These are phyloP conservation scores for Poeciliopsis retropinna DNA, from an alignment of 2,113 vertebrate species.

Conservation along the genomic window DNA sequence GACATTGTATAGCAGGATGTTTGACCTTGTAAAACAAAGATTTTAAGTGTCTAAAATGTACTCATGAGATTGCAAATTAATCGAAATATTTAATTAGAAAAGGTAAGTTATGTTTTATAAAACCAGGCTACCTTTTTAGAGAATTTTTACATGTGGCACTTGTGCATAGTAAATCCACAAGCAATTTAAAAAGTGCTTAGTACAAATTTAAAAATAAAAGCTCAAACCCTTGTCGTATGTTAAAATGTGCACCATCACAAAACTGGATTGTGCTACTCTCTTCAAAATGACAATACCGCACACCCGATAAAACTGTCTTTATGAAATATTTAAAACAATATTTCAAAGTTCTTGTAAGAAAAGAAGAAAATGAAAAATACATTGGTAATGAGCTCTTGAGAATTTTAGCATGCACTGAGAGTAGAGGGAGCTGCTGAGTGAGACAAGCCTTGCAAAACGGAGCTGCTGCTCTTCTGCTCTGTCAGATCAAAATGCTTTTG, in stretches of 20 bases:
- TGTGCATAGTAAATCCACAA: no score
- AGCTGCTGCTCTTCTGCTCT: slow-evolving; percentile 53
- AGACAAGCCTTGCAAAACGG: slow-evolving; percentile 58
- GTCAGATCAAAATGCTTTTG: slow-evolving; percentile 74
- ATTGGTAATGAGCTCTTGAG: slow-evolving; percentile 61
- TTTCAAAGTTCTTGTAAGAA: slow-evolving; percentile 56
- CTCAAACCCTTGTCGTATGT: not conserved
- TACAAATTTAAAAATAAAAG: not conserved
- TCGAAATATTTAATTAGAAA: no score
- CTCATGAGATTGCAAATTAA: no score
- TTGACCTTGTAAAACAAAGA: no score
- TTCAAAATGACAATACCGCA: slow-evolving; percentile 34
- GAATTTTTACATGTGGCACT: no score
- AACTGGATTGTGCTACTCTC: slow-evolving; percentile 32
- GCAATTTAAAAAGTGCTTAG: not conserved
- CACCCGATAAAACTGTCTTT: slow-evolving; percentile 32
- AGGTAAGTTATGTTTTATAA: no score
- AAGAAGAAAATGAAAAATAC: slow-evolving; percentile 63
- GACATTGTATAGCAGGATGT: no score
- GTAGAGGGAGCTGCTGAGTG: slow-evolving; percentile 38
- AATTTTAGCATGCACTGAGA: slow-evolving; percentile 20
- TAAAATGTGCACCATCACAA: slow-evolving; percentile 1
- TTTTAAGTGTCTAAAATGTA: no score
- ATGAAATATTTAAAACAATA: slow-evolving; percentile 55
- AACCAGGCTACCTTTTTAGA: no score